Evolutionary conservation across 1,140 invertebrate species (phyloP).

Genomic region (Dendrolimus punctatus): DNA sequence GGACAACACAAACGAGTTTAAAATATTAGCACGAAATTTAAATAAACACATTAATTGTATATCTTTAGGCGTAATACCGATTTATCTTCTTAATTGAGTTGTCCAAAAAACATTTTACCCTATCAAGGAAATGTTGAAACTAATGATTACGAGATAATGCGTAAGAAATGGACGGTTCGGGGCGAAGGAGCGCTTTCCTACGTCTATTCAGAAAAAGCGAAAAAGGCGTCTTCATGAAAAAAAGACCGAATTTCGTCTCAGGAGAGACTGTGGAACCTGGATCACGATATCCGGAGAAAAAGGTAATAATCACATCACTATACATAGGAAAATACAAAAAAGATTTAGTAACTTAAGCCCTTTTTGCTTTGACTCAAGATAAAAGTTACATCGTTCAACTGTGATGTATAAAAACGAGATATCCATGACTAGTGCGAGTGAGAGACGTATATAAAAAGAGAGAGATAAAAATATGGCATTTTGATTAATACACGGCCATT

Average conservation of each 20-base stretch:
- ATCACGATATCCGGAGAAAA: conserved; percentile 22
- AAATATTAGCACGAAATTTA: too few species aligned
- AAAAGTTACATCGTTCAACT: conserved; percentile 11
- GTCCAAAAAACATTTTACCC: conserved; percentile 35
- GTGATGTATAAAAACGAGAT: conserved; percentile 38
- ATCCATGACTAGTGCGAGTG: conserved; percentile 58
- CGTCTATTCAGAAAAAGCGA: conserved; percentile 62
- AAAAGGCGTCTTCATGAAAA: conserved; percentile 63
- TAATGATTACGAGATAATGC: conserved; percentile 63
- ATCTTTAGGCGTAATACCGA: conserved; percentile 13
- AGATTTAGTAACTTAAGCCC: conserved; percentile 5
- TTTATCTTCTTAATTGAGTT: conserved; percentile 36
- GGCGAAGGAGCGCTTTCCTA: conserved; percentile 50
- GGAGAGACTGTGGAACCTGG: conserved; percentile 65
- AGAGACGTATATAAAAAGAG: conserved; percentile 40
- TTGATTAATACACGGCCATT: conserved; percentile 73
- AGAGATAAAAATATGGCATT: conserved; percentile 65
- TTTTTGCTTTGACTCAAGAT: conserved; percentile 9
- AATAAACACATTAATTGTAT: conserved; percentile 3
- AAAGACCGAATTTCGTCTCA: conserved; percentile 66
- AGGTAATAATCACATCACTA: conserved; percentile 19
- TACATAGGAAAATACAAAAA: conserved; percentile 18
- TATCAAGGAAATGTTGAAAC: conserved; percentile 44
- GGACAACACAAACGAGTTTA: too few species aligned
- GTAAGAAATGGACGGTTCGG: conserved; percentile 53